Evolutionary conservation across 2,888 invertebrate species (phyloP).

Genomic region (Xestia xanthographa): DNA sequence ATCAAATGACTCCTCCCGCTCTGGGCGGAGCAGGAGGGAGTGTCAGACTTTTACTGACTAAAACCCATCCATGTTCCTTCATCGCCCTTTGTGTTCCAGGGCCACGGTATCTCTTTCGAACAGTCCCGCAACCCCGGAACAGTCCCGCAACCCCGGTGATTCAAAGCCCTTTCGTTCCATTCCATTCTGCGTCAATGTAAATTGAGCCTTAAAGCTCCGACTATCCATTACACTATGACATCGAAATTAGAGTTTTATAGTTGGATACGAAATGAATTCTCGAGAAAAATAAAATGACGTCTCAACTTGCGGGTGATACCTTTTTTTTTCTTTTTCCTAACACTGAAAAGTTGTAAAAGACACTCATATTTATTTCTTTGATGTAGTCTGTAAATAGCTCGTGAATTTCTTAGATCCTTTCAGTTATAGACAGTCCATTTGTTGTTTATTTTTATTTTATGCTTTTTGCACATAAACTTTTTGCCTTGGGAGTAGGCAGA

Average conservation of each 20-base stretch:
- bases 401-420: not conserved
- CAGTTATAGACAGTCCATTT: not conserved
- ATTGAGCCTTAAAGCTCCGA: conserved; percentile 69
- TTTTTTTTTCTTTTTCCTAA: conserved; percentile 25
- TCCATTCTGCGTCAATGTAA: not conserved
- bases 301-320: conserved; percentile 30
- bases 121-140: too few species aligned
- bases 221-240: conserved; percentile 84
- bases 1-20: too few species aligned
- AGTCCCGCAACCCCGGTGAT: too few species aligned
- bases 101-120: too few species aligned
- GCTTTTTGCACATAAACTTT: not conserved
- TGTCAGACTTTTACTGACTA: too few species aligned
- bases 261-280: conserved; percentile 76
- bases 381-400: conserved; percentile 26
- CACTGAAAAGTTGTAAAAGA: conserved; percentile 33
- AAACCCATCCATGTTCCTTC: too few species aligned
- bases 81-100: too few species aligned
- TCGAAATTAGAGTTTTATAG: conserved; percentile 83
- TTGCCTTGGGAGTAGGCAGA: not conserved
- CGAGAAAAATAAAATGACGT: conserved; percentile 62
- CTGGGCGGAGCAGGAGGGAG: too few species aligned
- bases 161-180: not conserved
- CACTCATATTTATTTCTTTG: conserved; percentile 42
- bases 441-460: conserved; percentile 5